Evolutionary conservation across 2,888 invertebrate genomes (phyloP), one percentile per base, ranked within the genome.

Genomic region (Cosmopolites sordidus): DNA sequence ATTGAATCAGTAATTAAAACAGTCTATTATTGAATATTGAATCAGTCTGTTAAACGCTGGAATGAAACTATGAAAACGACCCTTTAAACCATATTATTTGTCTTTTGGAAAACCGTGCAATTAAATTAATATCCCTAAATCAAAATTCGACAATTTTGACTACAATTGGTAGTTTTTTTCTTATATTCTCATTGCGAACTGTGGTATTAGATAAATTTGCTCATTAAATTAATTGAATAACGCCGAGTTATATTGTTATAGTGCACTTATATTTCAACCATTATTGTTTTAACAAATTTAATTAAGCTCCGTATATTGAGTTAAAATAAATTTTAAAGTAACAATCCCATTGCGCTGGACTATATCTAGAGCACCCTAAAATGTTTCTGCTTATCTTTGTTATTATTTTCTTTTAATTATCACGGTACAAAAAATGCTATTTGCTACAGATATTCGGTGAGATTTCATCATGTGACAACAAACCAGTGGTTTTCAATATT

Each of bases 151-250:
- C 12, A 12, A 12, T n/a, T 6, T 33, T 33, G 33, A 33, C 33
- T 33, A 33, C 33, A 33, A 33, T 11, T 12, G 33, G 33, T 33
- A 3, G n/a, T 6, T 5, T 33, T 33, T 33, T 33, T 22, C 22
- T n/a, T 3, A 33, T n/a, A 11, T 33, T 8, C 16, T 4, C 16
- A 40, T 8, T 8, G 22, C 40, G 14, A 16, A 40, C 5, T 40
- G 16, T 16, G 40, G 40, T 16, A 16, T 40, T 40, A 40, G 40
- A 40, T 40, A 40, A 40, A 40, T 40, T 40, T 40, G 17, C 40
- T 40, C 40, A 40, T 40, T 14, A 40, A 40, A 40, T 40, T 40
- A 40, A 40, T 40, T 40, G 16, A 40, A 40, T 40, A 40, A 40
- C 40, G 15, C 16, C 16, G 15, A 16, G 40, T 16, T 16, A 40